A percentile compares a stretch with the other conserved stretches of the same genome.
These are phyloP conservation scores for Ceyx erithaca DNA, from an alignment of 2,797 vertebrate species.

Conservation along the genomic window DNA sequence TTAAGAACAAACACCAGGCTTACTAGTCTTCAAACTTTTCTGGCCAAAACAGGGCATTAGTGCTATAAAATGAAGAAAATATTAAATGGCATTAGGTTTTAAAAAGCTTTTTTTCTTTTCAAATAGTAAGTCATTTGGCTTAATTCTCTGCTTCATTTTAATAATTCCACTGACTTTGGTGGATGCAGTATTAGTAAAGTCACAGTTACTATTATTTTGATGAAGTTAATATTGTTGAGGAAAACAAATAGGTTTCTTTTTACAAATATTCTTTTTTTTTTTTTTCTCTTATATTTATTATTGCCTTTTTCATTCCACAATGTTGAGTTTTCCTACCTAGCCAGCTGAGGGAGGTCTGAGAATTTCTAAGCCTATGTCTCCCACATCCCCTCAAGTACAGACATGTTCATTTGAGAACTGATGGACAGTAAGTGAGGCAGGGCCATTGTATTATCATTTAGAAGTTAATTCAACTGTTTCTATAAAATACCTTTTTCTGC, in stretches of 20 bases:
- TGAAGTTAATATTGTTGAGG: not conserved
- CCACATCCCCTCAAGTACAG: fast-evolving
- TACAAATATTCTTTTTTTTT: not conserved
- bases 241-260: not conserved
- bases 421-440: not conserved
- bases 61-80: not conserved
- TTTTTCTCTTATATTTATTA: not conserved
- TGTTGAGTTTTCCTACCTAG: not conserved
- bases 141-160: not conserved
- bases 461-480: not conserved
- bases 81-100: not conserved
- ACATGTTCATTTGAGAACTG: not conserved
- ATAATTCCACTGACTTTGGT: not conserved
- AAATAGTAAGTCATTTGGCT: not conserved
- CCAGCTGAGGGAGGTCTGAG: not conserved
- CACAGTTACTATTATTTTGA: not conserved
- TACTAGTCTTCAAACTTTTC: not conserved
- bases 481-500: not conserved
- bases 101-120: not conserved
- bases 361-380: not conserved
- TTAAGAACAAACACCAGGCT: not conserved
- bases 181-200: fast-evolving
- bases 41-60: not conserved
- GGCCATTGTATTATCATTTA: not conserved
- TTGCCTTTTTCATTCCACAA: not conserved